Percentiles rank a stretch among this genome's conserved stretches.
These are phyloP conservation scores for Micrastur ruficollis DNA, from an alignment of 2,797 vertebrate genomes.

Conservation along the genomic window DNA sequence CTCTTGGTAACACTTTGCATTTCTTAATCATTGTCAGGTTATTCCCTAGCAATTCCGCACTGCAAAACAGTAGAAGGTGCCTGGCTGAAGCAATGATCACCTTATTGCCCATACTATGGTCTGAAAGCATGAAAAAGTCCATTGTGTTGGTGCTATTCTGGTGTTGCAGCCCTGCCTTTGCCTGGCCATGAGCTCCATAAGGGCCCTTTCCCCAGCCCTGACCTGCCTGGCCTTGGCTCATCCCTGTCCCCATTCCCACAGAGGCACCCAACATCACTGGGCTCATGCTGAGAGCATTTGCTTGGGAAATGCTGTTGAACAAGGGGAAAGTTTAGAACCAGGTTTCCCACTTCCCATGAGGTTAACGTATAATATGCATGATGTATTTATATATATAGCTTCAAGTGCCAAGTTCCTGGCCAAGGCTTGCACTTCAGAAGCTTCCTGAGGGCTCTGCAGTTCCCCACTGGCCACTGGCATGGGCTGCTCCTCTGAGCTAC, in stretches of 20 bases:
- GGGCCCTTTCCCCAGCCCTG: neutral
- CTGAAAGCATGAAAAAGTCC: neutral
- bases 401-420: neutral
- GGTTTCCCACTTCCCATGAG: neutral
- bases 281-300: neutral
- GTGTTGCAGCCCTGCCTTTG: neutral
- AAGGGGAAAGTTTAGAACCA: neutral
- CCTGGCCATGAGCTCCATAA: neutral
- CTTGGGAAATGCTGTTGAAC: neutral
- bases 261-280: rapidly evolving
- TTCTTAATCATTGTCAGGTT: neutral
- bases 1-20: neutral
- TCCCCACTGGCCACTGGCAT: rapidly evolving
- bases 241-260: neutral
- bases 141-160: neutral
- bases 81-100: neutral
- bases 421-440: neutral
- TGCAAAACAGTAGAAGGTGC: neutral
- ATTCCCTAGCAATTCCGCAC: neutral
- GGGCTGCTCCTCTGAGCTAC: neutral
- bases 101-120: neutral
- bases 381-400: neutral
- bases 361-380: neutral
- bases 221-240: neutral
- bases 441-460: neutral